Conservation (phyloP, 2,888 invertebrate genomes). For the Athalia rosae region DNA sequence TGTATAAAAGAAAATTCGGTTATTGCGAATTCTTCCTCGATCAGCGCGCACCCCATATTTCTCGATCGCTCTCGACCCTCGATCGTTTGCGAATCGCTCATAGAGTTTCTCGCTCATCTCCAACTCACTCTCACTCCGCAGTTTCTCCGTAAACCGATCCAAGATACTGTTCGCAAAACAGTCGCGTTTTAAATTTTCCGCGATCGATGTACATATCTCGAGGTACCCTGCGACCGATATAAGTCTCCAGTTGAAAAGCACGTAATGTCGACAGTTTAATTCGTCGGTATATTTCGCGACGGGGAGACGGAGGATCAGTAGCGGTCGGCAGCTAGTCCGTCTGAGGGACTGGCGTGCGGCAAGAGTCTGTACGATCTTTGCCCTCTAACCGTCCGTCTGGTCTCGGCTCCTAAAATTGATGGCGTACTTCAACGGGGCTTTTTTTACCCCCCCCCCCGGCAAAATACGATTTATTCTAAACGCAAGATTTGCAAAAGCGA, state of each 20-base stretch:
- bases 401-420: conserved; percentile 18
- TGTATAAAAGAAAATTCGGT: too few species aligned
- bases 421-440: background rate
- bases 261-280: background rate
- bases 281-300: background rate
- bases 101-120: too few species aligned
- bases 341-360: conserved; percentile 8
- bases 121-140: too few species aligned
- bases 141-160: too few species aligned
- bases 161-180: too few species aligned
- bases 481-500: conserved; percentile 5
- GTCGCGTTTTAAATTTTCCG: too few species aligned
- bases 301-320: background rate
- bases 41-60: too few species aligned
- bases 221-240: background rate
- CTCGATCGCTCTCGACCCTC: too few species aligned
- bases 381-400: conserved; percentile 3
- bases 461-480: conserved; percentile 20
- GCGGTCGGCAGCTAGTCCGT: conserved; percentile 18
- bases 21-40: too few species aligned
- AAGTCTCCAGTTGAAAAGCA: background rate
- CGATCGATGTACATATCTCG: too few species aligned
- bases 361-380: conserved; percentile 9
- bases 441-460: too few species aligned
- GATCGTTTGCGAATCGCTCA: too few species aligned